Percentiles rank a stretch among this genome's conserved stretches.
These are phyloP conservation scores for Lasiurus borealis DNA, from an alignment of 2,113 vertebrate species.

Conservation along the genomic window DNA sequence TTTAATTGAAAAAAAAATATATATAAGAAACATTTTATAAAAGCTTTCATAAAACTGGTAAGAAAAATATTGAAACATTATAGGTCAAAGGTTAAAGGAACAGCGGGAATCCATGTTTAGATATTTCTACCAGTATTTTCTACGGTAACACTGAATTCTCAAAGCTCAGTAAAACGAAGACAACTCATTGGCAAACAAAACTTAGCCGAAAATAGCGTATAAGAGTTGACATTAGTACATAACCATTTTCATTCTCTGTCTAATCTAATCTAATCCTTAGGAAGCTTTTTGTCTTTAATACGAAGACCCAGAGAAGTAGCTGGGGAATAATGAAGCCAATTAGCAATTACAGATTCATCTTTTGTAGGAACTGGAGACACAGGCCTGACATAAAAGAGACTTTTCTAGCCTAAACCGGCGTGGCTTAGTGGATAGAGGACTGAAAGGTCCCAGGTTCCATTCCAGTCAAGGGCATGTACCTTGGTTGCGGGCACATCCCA, in stretches of 20 bases:
- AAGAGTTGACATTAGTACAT: background rate
- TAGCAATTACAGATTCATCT: background rate
- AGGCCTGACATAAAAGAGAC: too few relatives aligned
- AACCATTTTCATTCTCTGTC: background rate
- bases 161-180: background rate
- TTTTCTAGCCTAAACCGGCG: too few relatives aligned
- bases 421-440: too few relatives aligned
- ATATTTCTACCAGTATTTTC: background rate
- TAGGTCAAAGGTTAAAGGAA: background rate
- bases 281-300: background rate
- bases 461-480: too few relatives aligned
- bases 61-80: background rate
- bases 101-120: background rate
- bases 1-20: too few relatives aligned
- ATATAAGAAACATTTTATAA: background rate
- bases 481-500: too few relatives aligned
- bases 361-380: background rate
- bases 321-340: background rate
- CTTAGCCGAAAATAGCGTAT: background rate
- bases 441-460: too few relatives aligned
- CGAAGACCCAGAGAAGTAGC: too few relatives aligned
- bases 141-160: background rate
- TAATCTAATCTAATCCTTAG: conserved; percentile 46
- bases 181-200: background rate
- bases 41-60: background rate